Percentiles rank a stretch among this genome's conserved stretches.
Conservation (phyloP, 2,888 invertebrate species). For the Aleiodes leptofemur region DNA sequence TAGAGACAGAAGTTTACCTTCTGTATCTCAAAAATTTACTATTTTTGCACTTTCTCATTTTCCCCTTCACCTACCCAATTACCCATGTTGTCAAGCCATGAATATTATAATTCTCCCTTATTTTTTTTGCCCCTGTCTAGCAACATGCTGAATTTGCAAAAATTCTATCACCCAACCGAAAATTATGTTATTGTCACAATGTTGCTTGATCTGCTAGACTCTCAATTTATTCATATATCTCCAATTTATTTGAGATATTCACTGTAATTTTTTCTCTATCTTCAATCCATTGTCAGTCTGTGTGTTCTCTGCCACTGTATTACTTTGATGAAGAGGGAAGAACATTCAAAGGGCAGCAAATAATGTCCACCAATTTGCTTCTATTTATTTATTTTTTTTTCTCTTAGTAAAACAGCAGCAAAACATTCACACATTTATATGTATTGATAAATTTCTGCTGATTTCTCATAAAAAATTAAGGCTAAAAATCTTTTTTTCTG, state of each 20-base stretch:
- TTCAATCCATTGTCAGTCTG: slow-evolving; percentile 6
- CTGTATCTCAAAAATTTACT: slow-evolving; percentile 27
- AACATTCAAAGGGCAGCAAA: slow-evolving; percentile 9
- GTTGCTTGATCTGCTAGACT: slow-evolving; percentile 31
- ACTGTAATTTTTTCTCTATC: neutral
- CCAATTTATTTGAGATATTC: neutral
- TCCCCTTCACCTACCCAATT: neutral
- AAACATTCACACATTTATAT: slow-evolving; percentile 28
- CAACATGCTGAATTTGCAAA: neutral
- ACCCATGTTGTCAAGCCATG: slow-evolving; percentile 32
- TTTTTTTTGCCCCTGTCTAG: slow-evolving; percentile 38
- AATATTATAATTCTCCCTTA: slow-evolving; percentile 42
- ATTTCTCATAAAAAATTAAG: slow-evolving; percentile 40
- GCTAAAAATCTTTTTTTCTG: slow-evolving; percentile 26
- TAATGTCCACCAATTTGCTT: neutral
- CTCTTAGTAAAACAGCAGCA: slow-evolving; percentile 4
- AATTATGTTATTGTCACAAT: slow-evolving; percentile 50
- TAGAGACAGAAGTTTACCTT: slow-evolving; percentile 19
- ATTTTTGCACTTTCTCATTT: slow-evolving; percentile 29
- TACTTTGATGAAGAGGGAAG: slow-evolving; percentile 30
- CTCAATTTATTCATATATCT: slow-evolving; percentile 21
- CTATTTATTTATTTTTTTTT: neutral
- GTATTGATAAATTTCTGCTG: slow-evolving; percentile 5
- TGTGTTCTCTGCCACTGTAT: slow-evolving; percentile 10
- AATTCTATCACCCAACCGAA: slow-evolving; percentile 36